Evolutionary conservation across 2,797 vertebrate species (phyloP), one percentile per base, ranked within the genome.

Genomic region (Lepilemur septentrionalis): DNA sequence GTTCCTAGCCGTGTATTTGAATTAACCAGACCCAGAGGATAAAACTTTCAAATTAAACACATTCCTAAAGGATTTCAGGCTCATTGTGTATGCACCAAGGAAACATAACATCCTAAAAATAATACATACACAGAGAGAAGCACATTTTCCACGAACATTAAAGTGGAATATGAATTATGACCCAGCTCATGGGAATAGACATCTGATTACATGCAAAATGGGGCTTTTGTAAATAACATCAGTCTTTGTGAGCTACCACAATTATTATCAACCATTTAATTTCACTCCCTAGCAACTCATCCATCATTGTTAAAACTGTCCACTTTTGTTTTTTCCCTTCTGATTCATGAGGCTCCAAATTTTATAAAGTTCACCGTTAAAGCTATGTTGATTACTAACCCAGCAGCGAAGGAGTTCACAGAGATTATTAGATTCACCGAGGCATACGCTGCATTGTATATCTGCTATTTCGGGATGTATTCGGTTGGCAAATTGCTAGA

Each of bases 21-120:
- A 99, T 99, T 99, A 99, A 99, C 99, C 99, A 99, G 99, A 99
- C 99, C 99, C 99, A 99, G 99, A 99, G 99, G 99, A 99, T 99
- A 99, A 99, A 99, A 99, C 99, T 99, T 99, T 99, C 99, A 99
- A 99, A 99, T 99, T 99, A 99, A 99, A 99, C 99, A 99, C 99
- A 99, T 99, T 99, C 99, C 99, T 99, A 98, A 99, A 99, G 99
- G 99, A 99, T 99, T 99, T 99, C 97, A 98, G 98, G 98, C 99
- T 99, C 99, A 99, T 99, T 99, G 99, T 98, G 99, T 99, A 99
- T 99, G 99, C 99, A 99, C 99, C 98, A 98, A 98, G 98, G 98
- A 99, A 99, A 99, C 99, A 99, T 99, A 99, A 99, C 99, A 99
- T 99, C 99, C 99, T 99, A 99, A 99, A 99, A 99, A 99, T 99